Evolutionary conservation across 2,113 vertebrate species (phyloP), one percentile per base, ranked within the genome.

Genomic region (Podarcis cretensis): DNA sequence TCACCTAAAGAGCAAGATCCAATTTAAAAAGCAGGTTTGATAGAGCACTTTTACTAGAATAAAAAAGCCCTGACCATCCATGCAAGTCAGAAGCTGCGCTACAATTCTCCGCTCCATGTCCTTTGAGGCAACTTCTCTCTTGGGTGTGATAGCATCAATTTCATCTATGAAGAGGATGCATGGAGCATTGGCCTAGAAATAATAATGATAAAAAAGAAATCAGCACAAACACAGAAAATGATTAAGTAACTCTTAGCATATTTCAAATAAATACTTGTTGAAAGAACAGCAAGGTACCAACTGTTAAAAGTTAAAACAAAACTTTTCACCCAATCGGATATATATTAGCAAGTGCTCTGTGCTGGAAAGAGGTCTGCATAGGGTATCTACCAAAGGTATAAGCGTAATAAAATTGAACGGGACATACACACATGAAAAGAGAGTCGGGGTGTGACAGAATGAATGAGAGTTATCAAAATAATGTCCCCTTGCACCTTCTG

Each of bases 61-160:
- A 63, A 90, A 85, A 83, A 2, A 2, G 80, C 77, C 37, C 97
- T 91, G 84, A 99, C 99, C 98, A 9, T 99, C 99, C 99, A 99
- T 99, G 93, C 99, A 99, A 86, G 98, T 98, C 2, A 99, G 97
- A 79, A 99, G 96, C 96, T 99, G 99, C 78, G 99, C 98, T 18
- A 99, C 99, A 30, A 99, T 99, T 92, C 99, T 98, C 59, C 98
- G 95, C 95, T 99, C 99, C 99, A 99, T 99, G 96, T 99, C 99
- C 96, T 99, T 99, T 0, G 99, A 99, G 1, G 99, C 99, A 35
- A 98, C 96, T 95, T 99, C 99, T 97, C 99, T 97, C 93, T 98
- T 99, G 0, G 99, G 99, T 0, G 99, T 99, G 93, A 99, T 99
- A 6, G 98, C 98, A 32, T 99, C 99, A 1, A 99, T 99, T 95